phyloP scores from a whole-genome alignment of 2,888 invertebrate genomes.

The Lasioglossum zephyrum region DNA sequence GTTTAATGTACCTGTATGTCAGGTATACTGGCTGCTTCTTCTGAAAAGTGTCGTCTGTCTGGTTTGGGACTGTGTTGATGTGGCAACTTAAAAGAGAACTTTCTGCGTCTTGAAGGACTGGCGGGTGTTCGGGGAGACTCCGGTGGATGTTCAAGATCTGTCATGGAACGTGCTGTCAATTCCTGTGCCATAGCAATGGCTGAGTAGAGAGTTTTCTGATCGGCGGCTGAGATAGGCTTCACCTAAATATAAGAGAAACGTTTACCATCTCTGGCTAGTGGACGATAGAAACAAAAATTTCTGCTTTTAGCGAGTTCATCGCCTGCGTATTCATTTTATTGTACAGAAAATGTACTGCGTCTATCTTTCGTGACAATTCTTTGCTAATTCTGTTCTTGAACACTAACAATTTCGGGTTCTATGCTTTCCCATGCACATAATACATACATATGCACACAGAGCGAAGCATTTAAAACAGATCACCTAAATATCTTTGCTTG shows the following conservation, averaged over 20 bases:
- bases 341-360: not conserved
- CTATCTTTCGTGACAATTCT: conserved; percentile 2
- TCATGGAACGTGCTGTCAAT: conserved; percentile 88
- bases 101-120: conserved; percentile 88
- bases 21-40: conserved; percentile 93
- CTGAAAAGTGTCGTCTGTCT: conserved; percentile 94
- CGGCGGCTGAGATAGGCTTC: conserved; percentile 97
- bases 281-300: conserved; percentile 25
- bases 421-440: conserved; percentile 40
- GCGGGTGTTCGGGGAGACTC: conserved; percentile 84
- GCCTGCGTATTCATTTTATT: conserved; percentile 20
- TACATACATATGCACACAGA: conserved; percentile 19
- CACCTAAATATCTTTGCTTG: too few species aligned
- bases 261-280: conserved; percentile 66
- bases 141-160: conserved; percentile 82
- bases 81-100: conserved; percentile 92
- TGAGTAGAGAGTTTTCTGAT: conserved; percentile 95
- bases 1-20: conserved; percentile 92
- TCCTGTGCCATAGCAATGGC: conserved; percentile 97
- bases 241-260: conserved; percentile 85
- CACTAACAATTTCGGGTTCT: conserved; percentile 37
- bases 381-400: conserved; percentile 28
- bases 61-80: conserved; percentile 87
- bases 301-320: conserved; percentile 22
- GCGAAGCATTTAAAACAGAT: not conserved